A percentile compares a stretch with the other conserved stretches of the same genome.
Conservation (phyloP, 2,888 invertebrate genomes). For the Spialia ferax region DNA sequence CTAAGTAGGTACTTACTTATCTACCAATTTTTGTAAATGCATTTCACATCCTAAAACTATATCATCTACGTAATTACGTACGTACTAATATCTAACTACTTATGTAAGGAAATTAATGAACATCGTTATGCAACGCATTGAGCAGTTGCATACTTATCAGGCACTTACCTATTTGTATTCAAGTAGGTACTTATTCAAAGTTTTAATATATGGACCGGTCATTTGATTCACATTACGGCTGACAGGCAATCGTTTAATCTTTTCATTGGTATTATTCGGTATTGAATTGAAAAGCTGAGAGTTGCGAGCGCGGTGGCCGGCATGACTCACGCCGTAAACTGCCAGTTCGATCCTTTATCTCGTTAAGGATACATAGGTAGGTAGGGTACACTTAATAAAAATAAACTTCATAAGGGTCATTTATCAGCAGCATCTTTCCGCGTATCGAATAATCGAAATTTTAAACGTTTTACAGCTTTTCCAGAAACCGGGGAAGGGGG, state of each 20-base stretch:
- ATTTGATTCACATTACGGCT: conserved; percentile 76
- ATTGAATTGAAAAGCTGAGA: conserved; percentile 55
- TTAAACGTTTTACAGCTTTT: conserved; percentile 26
- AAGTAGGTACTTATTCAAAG: conserved; percentile 18
- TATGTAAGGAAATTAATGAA: not conserved
- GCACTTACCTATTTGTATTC: conserved; percentile 12
- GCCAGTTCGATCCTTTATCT: conserved; percentile 51
- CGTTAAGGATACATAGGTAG: conserved; percentile 38
- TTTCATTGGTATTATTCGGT: conserved; percentile 69
- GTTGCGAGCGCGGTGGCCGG: conserved; percentile 64
- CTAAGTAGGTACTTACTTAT: no score
- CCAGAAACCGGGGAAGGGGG: conserved; percentile 16
- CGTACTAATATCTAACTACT: not conserved
- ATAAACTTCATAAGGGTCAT: conserved; percentile 35
- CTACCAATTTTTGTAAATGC: no score
- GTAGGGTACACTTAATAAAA: conserved; percentile 38
- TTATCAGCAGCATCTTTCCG: conserved; percentile 36
- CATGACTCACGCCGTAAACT: conserved; percentile 48
- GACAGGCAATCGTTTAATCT: conserved; percentile 69
- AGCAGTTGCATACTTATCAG: conserved; percentile 9
- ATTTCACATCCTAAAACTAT: no score
- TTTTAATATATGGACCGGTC: conserved; percentile 62
- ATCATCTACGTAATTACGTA: no score
- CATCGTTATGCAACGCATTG: not conserved
- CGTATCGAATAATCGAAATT: conserved; percentile 35